Base-by-base conservation (phyloP, 1,140 invertebrate species). In the Magallana angulata region DNA sequence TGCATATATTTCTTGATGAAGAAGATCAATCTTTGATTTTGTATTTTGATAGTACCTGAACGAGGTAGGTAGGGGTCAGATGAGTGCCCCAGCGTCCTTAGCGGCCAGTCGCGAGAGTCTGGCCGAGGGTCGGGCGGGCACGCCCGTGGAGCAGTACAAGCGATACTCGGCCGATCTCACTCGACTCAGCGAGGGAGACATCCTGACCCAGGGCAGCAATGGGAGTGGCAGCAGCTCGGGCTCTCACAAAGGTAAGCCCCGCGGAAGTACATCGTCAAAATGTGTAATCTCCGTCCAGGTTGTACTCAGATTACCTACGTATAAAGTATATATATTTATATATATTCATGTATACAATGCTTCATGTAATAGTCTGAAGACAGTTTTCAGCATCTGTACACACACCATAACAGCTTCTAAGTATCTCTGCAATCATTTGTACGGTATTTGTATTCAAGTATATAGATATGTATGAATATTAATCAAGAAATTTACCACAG, bases 21-120 rank as follows among this genome's bases (percentile, higher is more conserved):
- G 1, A 36, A 36, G 36, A 36, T 36, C 36, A 1, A 36, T 3
- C 36, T 36, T 36, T 36, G 36, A 36, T 36, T 64, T 64, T 14
- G 18, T 1, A 64, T 64, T 57, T 57, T 57, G 16, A 82, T 48
- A 82, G 48, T 82, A 82, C 14, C 57, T 48, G 12, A 59, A 85
- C 18, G 30, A 68, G 12, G 48, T 85, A 1, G 36, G 57, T 82
- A 14, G 91, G 84, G 90, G 91, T n/a, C 92, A 92, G 76, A 92
- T 91, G 88, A 94, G 94, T 92, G 92, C 93, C 84, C 92, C 93
- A 82, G 91, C 93, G 12, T 93, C 94, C 3, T 64, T 95, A 24
- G 94, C 93, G 86, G 92, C 92, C 48, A 93, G 93, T 89, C 88
- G 93, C 8, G 93, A 94, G 57, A 94, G 92, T 91, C 84, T 94